Base-by-base conservation (phyloP, 2,113 vertebrate species). In the Morone saxatilis region DNA sequence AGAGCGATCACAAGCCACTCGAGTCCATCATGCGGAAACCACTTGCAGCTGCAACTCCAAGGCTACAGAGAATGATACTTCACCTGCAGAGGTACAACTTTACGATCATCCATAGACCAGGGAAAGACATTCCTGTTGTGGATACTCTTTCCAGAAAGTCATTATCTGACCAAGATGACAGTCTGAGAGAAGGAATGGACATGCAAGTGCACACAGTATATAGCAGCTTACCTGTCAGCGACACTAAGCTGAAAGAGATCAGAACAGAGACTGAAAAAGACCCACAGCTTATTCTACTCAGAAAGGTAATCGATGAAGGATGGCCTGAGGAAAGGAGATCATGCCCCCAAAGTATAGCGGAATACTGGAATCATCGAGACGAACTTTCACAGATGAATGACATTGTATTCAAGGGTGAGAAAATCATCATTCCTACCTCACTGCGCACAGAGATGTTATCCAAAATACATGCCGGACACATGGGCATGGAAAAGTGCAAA, bases 391-490 rank as follows among this genome's bases (percentile, higher is more conserved):
- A 68, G 4, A 84, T 80, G 10, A 71, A 78, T 19, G 45, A 48
- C 5, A 75, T 66, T 13, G 31, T 82, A 2, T 81, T 89, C 51
- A 84, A 87, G n/a, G 73, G 74, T 41, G 82, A 80, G 50, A 89
- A 72, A 60, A 82, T 76, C n/a, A 12, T 78, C 41, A 69, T 79
- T 11, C 78, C 78, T 11, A 53, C 9, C 43, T 47, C 31, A 31
- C 59, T 81, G 12, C 17, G 65, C 6, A 5, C 59, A 57, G 41
- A 78, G 17, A 74, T 76, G 14, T 22, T 85, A 40, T 7, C 40
- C 38, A 3, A 25, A 4, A 71, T 78, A 4, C 71, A 83, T 75
- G 50, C 71, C 16, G 25, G 71, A 12, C 80, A 84, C 41, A 48
- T 48, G 47, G 47, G 47, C 4, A 71, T 65, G 1, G 47, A 80